Conservation (phyloP, 2,888 invertebrate genomes). For the Perdita meconis region DNA sequence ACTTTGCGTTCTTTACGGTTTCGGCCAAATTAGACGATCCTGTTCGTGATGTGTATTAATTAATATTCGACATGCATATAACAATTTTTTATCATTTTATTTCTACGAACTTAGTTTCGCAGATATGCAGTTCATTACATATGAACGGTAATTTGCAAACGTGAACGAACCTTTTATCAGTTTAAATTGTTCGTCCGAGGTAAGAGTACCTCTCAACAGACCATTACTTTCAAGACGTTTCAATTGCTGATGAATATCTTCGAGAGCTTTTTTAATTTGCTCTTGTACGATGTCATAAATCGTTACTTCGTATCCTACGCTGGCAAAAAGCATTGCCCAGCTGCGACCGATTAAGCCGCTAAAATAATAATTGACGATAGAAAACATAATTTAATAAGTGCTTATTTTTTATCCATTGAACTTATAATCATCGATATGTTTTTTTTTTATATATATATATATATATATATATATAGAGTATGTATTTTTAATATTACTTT, state of each 20-base stretch:
- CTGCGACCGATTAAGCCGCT: slow-evolving; percentile 98
- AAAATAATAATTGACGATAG: slow-evolving; percentile 67
- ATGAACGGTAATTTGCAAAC: neutral
- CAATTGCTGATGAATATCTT: slow-evolving; percentile 90
- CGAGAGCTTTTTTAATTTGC: slow-evolving; percentile 90
- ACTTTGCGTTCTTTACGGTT: slow-evolving; percentile 90
- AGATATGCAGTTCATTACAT: neutral
- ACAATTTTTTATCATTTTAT: no score
- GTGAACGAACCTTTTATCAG: slow-evolving; percentile 89
- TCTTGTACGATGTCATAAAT: slow-evolving; percentile 93
- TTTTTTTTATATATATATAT: no score
- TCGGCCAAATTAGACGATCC: slow-evolving; percentile 89
- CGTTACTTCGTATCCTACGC: slow-evolving; percentile 94
- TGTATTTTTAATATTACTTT: neutral
- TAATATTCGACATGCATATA: neutral
- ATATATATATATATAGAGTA: no score
- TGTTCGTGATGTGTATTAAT: slow-evolving; percentile 74
- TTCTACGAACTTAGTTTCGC: no score
- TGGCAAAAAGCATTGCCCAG: slow-evolving; percentile 98
- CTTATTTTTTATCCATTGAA: no score
- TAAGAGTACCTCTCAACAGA: slow-evolving; percentile 91
- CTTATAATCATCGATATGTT: no score
- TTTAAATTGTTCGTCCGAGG: slow-evolving; percentile 90
- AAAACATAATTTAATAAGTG: neutral
- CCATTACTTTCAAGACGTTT: slow-evolving; percentile 89